Evolutionary conservation across 2,797 vertebrate species (phyloP).

Genomic region (Aviceda cuculoides): DNA sequence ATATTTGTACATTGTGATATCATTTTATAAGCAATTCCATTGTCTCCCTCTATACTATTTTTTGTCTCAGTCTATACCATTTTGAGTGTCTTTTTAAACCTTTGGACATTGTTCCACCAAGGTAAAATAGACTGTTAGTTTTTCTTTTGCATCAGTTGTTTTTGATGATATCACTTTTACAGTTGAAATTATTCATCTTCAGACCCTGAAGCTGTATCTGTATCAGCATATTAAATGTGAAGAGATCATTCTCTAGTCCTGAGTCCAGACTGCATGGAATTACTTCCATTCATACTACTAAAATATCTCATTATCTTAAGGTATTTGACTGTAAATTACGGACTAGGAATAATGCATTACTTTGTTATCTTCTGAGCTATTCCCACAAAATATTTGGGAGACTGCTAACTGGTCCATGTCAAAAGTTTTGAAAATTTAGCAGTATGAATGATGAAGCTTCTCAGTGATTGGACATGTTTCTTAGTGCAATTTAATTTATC

Average conservation of each 20-base stretch:
- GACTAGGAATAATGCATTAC: not conserved
- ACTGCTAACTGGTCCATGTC: not conserved
- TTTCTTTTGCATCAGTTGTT: not conserved
- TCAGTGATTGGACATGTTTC: not conserved
- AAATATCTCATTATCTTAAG: not conserved
- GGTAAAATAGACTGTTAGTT: not conserved
- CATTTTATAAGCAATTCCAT: not conserved
- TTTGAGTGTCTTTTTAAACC: not conserved
- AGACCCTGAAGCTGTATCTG: not conserved
- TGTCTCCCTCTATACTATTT: not conserved
- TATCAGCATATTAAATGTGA: not conserved
- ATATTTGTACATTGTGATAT: not conserved
- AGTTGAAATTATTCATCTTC: not conserved
- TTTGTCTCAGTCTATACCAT: not conserved
- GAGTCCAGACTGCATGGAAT: not conserved
- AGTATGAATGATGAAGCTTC: not conserved
- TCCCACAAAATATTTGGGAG: not conserved
- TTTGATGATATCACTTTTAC: not conserved
- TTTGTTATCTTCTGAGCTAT: not conserved
- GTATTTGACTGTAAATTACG: not conserved
- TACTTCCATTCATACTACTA: not conserved
- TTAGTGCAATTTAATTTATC: not conserved
- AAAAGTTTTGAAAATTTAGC: not conserved
- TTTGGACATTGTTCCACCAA: not conserved
- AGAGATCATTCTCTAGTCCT: not conserved